These are phyloP conservation scores for Amphimallon solstitiale DNA, from an alignment of 2,888 invertebrate species.

Conservation along the genomic window DNA sequence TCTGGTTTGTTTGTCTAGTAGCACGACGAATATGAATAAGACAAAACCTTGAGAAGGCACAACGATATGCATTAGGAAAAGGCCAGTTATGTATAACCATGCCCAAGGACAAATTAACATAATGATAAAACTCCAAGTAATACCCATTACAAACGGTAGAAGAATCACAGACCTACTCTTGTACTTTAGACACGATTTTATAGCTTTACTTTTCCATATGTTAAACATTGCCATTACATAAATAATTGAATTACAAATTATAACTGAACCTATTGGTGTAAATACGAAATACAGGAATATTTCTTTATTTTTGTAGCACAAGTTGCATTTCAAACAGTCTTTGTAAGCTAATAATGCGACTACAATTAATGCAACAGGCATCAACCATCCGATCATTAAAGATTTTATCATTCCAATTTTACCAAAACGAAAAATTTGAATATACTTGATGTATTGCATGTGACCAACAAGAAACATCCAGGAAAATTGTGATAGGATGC, in stretches of 20 bases:
- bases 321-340: neutral
- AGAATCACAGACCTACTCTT: neutral
- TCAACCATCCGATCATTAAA: neutral
- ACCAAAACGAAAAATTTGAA: neutral
- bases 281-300: conserved; percentile 2
- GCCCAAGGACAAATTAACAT: neutral
- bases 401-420: neutral
- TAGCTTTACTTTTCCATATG: neutral
- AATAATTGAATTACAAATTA: neutral
- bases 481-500: neutral
- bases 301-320: neutral
- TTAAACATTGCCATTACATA: neutral
- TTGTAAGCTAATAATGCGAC: neutral
- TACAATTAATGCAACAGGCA: neutral
- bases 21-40: neutral
- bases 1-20: neutral
- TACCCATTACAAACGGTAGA: neutral
- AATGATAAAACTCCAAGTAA: neutral
- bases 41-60: neutral
- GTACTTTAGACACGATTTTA: neutral
- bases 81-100: neutral
- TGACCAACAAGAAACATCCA: neutral
- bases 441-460: neutral
- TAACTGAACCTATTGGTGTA: neutral
- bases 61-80: neutral